Evolutionary conservation across 2,888 invertebrate species (phyloP).

Genomic region (Drosophila histrio): DNA sequence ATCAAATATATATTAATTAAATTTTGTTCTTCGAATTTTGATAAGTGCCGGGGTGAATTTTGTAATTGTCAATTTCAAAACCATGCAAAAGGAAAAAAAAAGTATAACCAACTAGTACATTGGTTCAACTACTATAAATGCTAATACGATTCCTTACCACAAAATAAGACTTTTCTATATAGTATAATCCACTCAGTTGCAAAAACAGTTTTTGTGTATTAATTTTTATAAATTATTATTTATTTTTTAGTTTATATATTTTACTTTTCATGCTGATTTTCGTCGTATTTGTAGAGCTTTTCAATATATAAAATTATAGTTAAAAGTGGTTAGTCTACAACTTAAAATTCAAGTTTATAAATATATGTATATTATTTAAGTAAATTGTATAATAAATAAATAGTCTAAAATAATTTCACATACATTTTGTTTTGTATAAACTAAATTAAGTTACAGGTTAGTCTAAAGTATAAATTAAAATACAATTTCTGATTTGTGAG

Average conservation of each 20-base stretch:
- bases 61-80: slow-evolving; percentile 11
- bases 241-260: slow-evolving; percentile 43
- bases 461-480: slow-evolving; percentile 41
- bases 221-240: slow-evolving; percentile 39
- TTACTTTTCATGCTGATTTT: slow-evolving; percentile 60
- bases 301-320: slow-evolving; percentile 27
- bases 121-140: not conserved
- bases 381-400: slow-evolving; percentile 68
- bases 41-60: slow-evolving; percentile 49
- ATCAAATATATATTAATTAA: slow-evolving; percentile 19
- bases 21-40: slow-evolving; percentile 34
- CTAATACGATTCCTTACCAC: slow-evolving; percentile 53
- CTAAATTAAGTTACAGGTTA: slow-evolving; percentile 57
- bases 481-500: slow-evolving; percentile 67
- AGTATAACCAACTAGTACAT: slow-evolving; percentile 24
- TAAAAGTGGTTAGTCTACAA: slow-evolving; percentile 67
- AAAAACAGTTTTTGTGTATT: slow-evolving; percentile 27
- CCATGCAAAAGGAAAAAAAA: slow-evolving; percentile 50
- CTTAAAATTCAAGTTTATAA: slow-evolving; percentile 55
- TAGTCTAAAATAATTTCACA: slow-evolving; percentile 66
- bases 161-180: slow-evolving; percentile 6
- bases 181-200: slow-evolving; percentile 32
- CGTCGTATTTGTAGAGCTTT: slow-evolving; percentile 23
- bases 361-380: slow-evolving; percentile 27
- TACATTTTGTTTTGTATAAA: slow-evolving; percentile 33